Base-by-base conservation (phyloP, 2,113 vertebrate genomes). In the Rhodinocichla rosea region DNA sequence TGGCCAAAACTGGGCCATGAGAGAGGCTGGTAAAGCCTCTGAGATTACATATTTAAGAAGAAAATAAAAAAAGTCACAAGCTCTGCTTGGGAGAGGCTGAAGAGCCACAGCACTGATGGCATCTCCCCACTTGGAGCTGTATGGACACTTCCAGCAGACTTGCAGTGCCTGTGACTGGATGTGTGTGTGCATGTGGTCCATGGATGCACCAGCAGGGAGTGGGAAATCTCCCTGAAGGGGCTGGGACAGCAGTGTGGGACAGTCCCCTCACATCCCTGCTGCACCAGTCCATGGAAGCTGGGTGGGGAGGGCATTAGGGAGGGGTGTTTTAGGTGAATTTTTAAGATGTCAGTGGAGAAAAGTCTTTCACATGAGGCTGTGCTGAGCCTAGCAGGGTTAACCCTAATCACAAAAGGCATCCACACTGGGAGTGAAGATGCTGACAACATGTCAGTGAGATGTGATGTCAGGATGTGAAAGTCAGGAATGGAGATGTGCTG, bases 121-220 rank as follows among this genome's bases (percentile, higher is more conserved):
- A 45, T 20, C 28, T 8, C 1, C 35, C 19, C 19, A 9, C 56
- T 8, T 4, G 32, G 47, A 65, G 40, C 42, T 40, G 35, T 3
- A 6, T 1, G 57, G 45, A 17, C 35, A 17, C 33, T 26, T 40
- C 27, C 62, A 9, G 71, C 33, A 40, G 73, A 22, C 15, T 17
- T 59, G 57, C 63, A 42, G 57, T 1, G 1, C 21, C 60, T 32
- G 1, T 6, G 11, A 1, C 14, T 33, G 64, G 53, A 39, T 21
- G 7, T 28, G 50, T 16, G 39, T 11, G 37, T 15, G 32, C 17
- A 0, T 2, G 19, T 12, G 75, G 45, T 11, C 42, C 53, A 5
- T 11, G 42, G 37, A 27, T 19, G 30, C 24, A 11, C 30, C 5
- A 0, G 13, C 4, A 7, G 32, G 42, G 18, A 27, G 28, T 5